Evolutionary conservation across 2,113 vertebrate genomes (phyloP).

Genomic region (Galemys pyrenaicus): DNA sequence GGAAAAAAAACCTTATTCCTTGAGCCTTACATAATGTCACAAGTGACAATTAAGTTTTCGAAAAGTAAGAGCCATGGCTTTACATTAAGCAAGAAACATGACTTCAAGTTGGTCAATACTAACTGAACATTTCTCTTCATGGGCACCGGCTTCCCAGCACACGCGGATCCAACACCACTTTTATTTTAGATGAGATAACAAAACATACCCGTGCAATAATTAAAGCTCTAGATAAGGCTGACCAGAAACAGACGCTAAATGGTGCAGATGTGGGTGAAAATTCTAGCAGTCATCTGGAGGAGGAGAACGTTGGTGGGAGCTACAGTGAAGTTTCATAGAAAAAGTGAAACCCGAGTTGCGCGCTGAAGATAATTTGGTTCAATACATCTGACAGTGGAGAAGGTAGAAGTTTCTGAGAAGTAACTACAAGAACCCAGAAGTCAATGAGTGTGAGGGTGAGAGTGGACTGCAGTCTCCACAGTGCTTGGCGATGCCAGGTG

Average conservation of each 20-base stretch:
- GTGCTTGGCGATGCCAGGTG: neutral
- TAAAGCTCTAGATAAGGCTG: neutral
- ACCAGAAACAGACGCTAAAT: neutral
- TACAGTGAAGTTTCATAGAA: neutral
- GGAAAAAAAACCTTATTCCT: neutral
- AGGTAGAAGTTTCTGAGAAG: neutral
- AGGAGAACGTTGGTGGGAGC: neutral
- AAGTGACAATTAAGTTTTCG: neutral
- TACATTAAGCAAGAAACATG: neutral
- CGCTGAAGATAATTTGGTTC: neutral
- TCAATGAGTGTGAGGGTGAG: neutral
- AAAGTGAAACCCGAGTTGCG: neutral
- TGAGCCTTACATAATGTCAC: neutral
- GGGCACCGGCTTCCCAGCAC: neutral
- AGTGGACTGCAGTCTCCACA: neutral
- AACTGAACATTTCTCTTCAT: neutral
- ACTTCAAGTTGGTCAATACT: neutral
- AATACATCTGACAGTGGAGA: neutral
- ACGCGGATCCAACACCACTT: neutral
- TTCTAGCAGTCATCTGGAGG: neutral
- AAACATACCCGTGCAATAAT: neutral
- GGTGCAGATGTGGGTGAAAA: neutral
- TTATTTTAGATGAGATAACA: neutral
- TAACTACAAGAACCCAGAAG: neutral
- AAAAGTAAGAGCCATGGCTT: neutral